Base-by-base conservation (phyloP, 2,113 vertebrate species). In the Corythornis vintsioides region DNA sequence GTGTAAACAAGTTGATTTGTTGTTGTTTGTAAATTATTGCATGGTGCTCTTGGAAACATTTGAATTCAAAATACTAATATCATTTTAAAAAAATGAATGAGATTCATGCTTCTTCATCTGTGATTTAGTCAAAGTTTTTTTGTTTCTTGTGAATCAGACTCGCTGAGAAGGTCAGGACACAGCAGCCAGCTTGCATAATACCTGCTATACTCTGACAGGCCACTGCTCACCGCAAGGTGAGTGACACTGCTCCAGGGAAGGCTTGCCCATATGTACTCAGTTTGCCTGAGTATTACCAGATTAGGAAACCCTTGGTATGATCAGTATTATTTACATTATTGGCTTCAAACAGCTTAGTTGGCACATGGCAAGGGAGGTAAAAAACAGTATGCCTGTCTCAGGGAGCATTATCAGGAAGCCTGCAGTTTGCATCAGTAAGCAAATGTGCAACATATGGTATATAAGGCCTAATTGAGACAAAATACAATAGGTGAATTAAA, bases 31-130 rank as follows among this genome's bases (percentile, higher is more conserved):
- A n/a, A 71, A 72, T 50, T 9, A 28, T 57, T 72, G 20, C 11
- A 3, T 38, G 9, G 1, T 13, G 5, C 43, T 72, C 63, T 42
- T 38, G 33, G 42, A 85, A 89, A 55, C 10, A 57, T 50, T 88
- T 79, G 69, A 1, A 3, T 71, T 86, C 43, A n/a, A 72, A 80
- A 83, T 59, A 47, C 2, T 29, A 10, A 6, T 66, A 33, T 10
- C 3, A 12, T 42, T 35, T 38, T 10, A 59, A 74, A 83, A 6
- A 3, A 43, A 14, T 31, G 21, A 55, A 38, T 50, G 17, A 70
- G 15, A 45, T 10, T 29, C 0, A 9, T 13, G 3, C 11, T 15
- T 20, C 40, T 84, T 35, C 10, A 26, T 35, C 6, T 2, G 0
- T 50, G 38, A 60, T n/a, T 9, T n/a, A 60, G n/a, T 28, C 47